Base-by-base conservation (phyloP, 1,140 invertebrate genomes). In the Oncopeltus fasciatus region DNA sequence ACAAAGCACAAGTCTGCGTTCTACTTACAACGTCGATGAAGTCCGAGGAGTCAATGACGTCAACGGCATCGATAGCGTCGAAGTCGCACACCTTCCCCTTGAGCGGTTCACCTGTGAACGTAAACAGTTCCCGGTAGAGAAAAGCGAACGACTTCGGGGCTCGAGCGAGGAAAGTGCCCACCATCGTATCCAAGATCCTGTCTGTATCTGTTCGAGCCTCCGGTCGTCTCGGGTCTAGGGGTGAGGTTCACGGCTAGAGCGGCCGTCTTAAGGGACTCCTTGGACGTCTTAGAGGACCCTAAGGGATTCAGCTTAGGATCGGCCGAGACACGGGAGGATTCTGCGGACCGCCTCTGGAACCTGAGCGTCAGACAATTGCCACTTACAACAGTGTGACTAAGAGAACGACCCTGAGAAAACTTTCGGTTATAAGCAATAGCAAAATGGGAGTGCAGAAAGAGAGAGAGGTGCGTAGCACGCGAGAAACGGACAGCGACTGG, bases 31-130 rank as follows among this genome's bases (percentile, higher is more conserved):
- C 31, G 31, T 38, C 43, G 2, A 38, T 21, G 31, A 64, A 16
- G 21, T 18, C 12, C n/a, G n/a, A n/a, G 21, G 49, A 5, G 31
- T 38, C 43, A 11, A 38, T 21, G 31, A 64, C 21, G 21, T 18
- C 12, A n/a, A 58, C 26, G 21, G 58, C 63, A 33, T 64, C 63
- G 8, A 60, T 26, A 18, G 29, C 63, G 31, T 64, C 63, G 28
- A 64, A 64, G 38, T 64, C 63, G 46, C 63, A 64, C 0, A 33
- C 56, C 26, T 61, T 64, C 18, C 63, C 63, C 24, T 46, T 61
- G n/a, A 64, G 27, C 9, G 46, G 16, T 38, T 61, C 63, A 53
- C 63, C 63, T 61, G 29, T 61, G 59, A 49, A 44, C 59, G 60
- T 57, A 26, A 27, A 60, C 26, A 64, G 51, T 24, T 57, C 57